These are phyloP conservation scores for Tachuris rubrigastra DNA, from an alignment of 2,113 vertebrate species.

Conservation along the genomic window DNA sequence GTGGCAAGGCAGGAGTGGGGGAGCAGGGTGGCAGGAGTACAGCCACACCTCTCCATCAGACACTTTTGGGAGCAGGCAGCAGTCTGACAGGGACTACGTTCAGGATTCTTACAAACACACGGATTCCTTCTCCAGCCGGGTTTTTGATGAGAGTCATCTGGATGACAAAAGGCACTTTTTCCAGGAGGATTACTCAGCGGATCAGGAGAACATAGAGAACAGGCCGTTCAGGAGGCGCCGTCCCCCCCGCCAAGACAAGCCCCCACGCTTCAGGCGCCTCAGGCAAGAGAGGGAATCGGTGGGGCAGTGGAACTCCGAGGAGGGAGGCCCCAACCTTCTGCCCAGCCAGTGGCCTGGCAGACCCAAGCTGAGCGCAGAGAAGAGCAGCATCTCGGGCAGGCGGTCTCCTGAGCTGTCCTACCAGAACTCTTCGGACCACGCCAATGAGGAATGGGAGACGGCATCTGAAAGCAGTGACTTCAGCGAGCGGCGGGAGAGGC, in stretches of 20 bases:
- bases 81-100: constrained; percentile 79
- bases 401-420: constrained; percentile 75
- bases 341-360: constrained; percentile 83
- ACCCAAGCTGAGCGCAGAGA: constrained; percentile 77
- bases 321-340: constrained; percentile 80
- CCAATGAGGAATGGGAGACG: constrained; percentile 93
- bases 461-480: constrained; percentile 96
- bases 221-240: constrained; percentile 87
- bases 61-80: constrained; percentile 72
- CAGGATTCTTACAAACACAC: constrained; percentile 83
- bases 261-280: constrained; percentile 90
- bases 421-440: constrained; percentile 81
- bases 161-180: constrained; percentile 81
- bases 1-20: constrained; percentile 83
- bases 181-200: constrained; percentile 78
- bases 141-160: constrained; percentile 80
- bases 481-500: constrained; percentile 86
- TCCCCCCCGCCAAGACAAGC: constrained; percentile 95
- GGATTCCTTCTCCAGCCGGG: constrained; percentile 78
- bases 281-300: constrained; percentile 85
- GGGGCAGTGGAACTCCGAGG: constrained; percentile 87
- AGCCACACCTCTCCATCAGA: constrained; percentile 75
- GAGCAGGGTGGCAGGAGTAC: constrained; percentile 82
- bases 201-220: constrained; percentile 85
- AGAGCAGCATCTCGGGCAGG: constrained; percentile 70